These are phyloP conservation scores for Agrotis exclamationis DNA, from an alignment of 2,888 invertebrate species.

Conservation along the genomic window DNA sequence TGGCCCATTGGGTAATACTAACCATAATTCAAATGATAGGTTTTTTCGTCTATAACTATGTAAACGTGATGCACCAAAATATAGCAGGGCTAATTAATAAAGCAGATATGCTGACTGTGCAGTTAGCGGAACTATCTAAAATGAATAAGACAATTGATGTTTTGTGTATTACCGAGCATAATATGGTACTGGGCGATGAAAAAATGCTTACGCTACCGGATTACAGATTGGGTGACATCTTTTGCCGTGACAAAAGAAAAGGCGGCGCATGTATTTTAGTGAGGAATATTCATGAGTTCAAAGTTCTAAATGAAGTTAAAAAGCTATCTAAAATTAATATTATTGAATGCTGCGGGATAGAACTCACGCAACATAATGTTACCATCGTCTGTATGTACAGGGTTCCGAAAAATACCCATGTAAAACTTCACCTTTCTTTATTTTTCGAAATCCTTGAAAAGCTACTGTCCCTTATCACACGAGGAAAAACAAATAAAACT, in stretches of 20 bases:
- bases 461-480: too few relatives aligned
- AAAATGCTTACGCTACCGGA: neutral
- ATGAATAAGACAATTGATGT: slow-evolving; percentile 8
- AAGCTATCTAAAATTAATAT: neutral
- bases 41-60: slow-evolving; percentile 7
- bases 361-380: slow-evolving; percentile 9
- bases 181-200: neutral
- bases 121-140: neutral
- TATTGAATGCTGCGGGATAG: slow-evolving; percentile 8
- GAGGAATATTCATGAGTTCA: slow-evolving; percentile 1
- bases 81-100: neutral
- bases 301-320: neutral
- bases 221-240: slow-evolving; percentile 6
- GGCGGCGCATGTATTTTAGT: too few relatives aligned
- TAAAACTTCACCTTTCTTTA: too few relatives aligned
- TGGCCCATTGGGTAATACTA: neutral
- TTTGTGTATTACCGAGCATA: slow-evolving; percentile 12
- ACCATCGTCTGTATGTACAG: slow-evolving; percentile 4
- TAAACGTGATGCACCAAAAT: neutral
- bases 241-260: neutral
- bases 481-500: too few relatives aligned
- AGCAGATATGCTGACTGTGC: slow-evolving; percentile 8
- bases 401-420: slow-evolving; percentile 6
- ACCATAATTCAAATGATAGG: neutral
- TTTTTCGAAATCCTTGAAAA: too few relatives aligned